A percentile compares a stretch with the other conserved stretches of the same genome.
Evolutionary conservation across 2,113 vertebrate species (phyloP).

Genomic region (Macaca nemestrina): DNA sequence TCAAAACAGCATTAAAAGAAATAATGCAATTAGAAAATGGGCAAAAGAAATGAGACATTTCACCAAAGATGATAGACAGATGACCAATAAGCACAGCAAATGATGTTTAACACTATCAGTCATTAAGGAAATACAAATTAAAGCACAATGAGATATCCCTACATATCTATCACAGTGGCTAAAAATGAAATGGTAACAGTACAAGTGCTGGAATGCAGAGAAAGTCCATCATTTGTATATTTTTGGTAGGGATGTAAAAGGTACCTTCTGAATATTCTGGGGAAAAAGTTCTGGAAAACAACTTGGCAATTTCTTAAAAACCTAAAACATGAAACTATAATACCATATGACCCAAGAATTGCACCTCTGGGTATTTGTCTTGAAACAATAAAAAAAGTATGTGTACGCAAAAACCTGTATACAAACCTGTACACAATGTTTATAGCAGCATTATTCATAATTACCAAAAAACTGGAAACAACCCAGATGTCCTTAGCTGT

Average conservation of each 20-base stretch:
- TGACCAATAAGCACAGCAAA: neutral
- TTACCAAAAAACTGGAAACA: neutral
- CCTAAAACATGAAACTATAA: neutral
- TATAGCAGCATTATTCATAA: neutral
- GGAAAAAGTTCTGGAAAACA: neutral
- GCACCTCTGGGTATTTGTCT: neutral
- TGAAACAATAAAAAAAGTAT: neutral
- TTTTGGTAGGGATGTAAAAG: neutral
- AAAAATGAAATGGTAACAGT: neutral
- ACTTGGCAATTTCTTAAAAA: neutral
- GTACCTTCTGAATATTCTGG: neutral
- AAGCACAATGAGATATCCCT: neutral
- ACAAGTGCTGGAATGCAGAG: neutral
- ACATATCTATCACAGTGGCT: neutral
- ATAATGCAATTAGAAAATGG: neutral
- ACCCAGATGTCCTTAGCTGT: neutral
- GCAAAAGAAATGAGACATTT: neutral
- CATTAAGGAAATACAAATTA: neutral
- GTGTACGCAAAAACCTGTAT: neutral
- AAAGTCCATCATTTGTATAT: neutral
- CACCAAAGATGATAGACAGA: neutral
- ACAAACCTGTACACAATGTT: neutral
- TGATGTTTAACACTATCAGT: neutral
- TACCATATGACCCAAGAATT: neutral
- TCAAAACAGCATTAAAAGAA: neutral